Evolutionary conservation across 2,888 invertebrate species (phyloP).

Genomic region (Microctonus brassicae): DNA sequence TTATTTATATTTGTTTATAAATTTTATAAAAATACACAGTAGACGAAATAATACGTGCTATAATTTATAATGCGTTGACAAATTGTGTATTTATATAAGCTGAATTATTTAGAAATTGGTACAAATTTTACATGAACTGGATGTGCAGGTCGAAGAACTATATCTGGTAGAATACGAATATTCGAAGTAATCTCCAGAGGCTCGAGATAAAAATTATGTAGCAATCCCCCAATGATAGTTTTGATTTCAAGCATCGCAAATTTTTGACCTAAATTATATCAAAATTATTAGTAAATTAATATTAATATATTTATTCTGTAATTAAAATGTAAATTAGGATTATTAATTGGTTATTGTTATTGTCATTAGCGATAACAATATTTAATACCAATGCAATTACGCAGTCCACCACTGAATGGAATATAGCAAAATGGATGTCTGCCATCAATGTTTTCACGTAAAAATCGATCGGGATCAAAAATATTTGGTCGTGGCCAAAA

Average conservation of each 20-base stretch:
- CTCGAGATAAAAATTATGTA: constrained; percentile 48
- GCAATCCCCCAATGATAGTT: constrained; percentile 38
- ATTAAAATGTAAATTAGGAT: no score
- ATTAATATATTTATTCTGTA: background rate
- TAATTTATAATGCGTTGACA: no score
- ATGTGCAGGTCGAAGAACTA: constrained; percentile 41
- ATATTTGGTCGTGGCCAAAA: constrained; percentile 75
- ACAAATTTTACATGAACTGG: constrained; percentile 44
- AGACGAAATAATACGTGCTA: no score
- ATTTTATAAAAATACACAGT: no score
- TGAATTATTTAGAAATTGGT: constrained; percentile 27
- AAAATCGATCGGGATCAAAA: constrained; percentile 78
- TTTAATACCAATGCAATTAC: constrained; percentile 77
- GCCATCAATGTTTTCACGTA: constrained; percentile 69
- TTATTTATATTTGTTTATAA: no score
- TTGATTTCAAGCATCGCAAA: constrained; percentile 48
- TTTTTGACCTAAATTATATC: constrained; percentile 47
- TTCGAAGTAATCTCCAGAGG: constrained; percentile 39
- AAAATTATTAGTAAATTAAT: no score
- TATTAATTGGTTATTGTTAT: no score
- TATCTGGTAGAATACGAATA: constrained; percentile 39
- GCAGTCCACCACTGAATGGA: constrained; percentile 78
- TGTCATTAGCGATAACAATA: no score
- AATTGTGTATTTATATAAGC: no score
- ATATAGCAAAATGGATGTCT: constrained; percentile 76